Conservation (phyloP, 1,140 invertebrate genomes). For the Cherax quadricarinatus region DNA sequence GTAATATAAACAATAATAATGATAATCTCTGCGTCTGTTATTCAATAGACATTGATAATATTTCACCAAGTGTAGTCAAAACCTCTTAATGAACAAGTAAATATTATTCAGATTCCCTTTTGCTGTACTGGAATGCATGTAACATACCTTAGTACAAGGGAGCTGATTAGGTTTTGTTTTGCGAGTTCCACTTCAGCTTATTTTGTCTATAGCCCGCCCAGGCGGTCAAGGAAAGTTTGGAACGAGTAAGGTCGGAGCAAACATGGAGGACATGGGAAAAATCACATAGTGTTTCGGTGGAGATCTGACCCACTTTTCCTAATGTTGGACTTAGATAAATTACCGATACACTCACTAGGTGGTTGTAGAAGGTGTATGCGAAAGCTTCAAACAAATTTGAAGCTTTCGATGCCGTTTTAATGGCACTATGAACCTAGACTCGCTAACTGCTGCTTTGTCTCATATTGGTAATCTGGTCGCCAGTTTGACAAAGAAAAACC, state of each 20-base stretch:
- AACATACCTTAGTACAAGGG: not conserved
- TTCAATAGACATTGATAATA: slow-evolving; percentile 40
- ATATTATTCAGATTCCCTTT: slow-evolving; percentile 31
- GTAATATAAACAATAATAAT: slow-evolving; percentile 14
- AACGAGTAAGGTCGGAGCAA: slow-evolving; percentile 45
- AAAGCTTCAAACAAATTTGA: slow-evolving; percentile 74
- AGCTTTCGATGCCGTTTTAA: slow-evolving; percentile 74
- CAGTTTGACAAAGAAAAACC: slow-evolving; percentile 97
- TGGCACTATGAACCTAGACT: slow-evolving; percentile 75
- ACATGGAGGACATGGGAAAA: slow-evolving; percentile 62
- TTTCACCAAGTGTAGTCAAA: not conserved
- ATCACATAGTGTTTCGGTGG: slow-evolving; percentile 58
- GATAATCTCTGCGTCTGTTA: slow-evolving; percentile 50
- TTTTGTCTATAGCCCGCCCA: slow-evolving; percentile 38
- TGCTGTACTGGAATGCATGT: not conserved
- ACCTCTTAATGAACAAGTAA: not conserved
- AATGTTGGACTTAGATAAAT: slow-evolving; percentile 69
- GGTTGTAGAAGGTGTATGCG: slow-evolving; percentile 73
- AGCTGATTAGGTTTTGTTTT: not conserved
- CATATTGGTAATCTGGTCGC: slow-evolving; percentile 84
- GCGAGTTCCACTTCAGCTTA: not conserved
- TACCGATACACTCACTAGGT: slow-evolving; percentile 66
- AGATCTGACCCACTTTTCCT: slow-evolving; percentile 64
- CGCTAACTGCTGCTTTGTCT: slow-evolving; percentile 73
- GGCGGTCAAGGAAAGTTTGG: slow-evolving; percentile 23